Evolutionary conservation across 1,140 invertebrate genomes (phyloP).

Genomic region (Lepidurus arcticus): DNA sequence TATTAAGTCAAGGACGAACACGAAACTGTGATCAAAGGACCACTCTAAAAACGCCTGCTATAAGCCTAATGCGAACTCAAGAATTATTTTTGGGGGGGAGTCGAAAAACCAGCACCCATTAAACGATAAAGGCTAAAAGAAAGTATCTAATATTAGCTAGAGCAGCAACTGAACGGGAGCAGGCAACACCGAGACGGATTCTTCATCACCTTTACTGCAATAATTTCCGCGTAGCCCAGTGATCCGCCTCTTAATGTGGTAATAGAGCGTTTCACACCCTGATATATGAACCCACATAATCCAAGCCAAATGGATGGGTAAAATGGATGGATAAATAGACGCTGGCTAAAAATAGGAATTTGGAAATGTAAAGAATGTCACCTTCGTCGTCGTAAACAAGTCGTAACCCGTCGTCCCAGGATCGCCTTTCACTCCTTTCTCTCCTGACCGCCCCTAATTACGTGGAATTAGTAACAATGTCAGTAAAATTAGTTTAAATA

Average conservation of each 20-base stretch:
- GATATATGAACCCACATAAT: constrained; percentile 26
- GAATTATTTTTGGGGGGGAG: background rate
- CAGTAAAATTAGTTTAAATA: background rate
- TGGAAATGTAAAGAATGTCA: constrained; percentile 46
- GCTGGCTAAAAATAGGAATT: background rate
- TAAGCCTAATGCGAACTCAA: no score
- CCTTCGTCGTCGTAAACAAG: constrained; percentile 83
- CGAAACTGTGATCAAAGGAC: constrained; percentile 29
- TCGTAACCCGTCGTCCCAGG: constrained; percentile 79
- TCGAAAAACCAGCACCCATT: background rate
- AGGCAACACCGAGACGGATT: constrained; percentile 30
- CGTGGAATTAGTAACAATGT: constrained; percentile 25
- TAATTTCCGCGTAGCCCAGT: constrained; percentile 85
- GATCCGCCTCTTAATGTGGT: constrained; percentile 78
- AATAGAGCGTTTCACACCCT: constrained; percentile 84
- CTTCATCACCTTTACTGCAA: constrained; percentile 78
- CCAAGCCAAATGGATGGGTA: constrained; percentile 25
- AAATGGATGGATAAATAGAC: constrained; percentile 24
- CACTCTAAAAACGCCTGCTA: no score
- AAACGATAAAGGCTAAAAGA: background rate
- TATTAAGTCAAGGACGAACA: constrained; percentile 30
- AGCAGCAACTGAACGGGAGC: constrained; percentile 25
- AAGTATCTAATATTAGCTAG: background rate
- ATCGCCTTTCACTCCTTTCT: constrained; percentile 80
- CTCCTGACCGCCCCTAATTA: constrained; percentile 70